Conservation (phyloP, 2,797 vertebrate species). For the Poecilia wingei region DNA sequence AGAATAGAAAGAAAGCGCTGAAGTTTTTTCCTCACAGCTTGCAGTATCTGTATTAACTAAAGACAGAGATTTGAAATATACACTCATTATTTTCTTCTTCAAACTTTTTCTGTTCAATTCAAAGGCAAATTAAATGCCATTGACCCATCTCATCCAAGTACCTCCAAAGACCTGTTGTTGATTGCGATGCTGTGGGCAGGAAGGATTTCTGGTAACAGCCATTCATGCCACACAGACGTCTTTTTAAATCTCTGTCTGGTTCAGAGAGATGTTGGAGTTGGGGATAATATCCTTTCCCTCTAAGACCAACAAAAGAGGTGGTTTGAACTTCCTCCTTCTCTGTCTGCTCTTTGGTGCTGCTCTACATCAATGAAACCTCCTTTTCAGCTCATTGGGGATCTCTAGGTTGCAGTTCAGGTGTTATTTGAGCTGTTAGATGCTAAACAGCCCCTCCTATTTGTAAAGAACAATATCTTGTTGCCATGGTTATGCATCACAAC, state of each 20-base stretch:
- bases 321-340: not conserved
- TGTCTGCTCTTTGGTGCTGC: not conserved
- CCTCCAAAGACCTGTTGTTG: not conserved
- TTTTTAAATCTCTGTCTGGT: not conserved
- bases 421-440: not conserved
- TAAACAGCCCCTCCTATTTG: not conserved
- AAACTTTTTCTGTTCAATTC: slow-evolving; percentile 8
- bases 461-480: not conserved
- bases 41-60: not conserved
- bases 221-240: not conserved
- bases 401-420: not conserved
- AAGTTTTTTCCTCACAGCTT: not conserved
- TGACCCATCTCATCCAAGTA: not conserved
- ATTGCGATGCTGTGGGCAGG: not conserved
- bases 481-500: not conserved
- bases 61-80: slow-evolving; percentile 4
- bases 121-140: not conserved
- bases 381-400: not conserved
- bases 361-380: not conserved
- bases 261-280: not conserved
- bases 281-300: not conserved
- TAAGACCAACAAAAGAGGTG: not conserved
- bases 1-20: not conserved
- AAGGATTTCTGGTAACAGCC: not conserved
- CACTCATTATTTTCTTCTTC: slow-evolving; percentile 10